Conservation (phyloP, 2,797 vertebrate species). For the Sebastes oblongus region DNA sequence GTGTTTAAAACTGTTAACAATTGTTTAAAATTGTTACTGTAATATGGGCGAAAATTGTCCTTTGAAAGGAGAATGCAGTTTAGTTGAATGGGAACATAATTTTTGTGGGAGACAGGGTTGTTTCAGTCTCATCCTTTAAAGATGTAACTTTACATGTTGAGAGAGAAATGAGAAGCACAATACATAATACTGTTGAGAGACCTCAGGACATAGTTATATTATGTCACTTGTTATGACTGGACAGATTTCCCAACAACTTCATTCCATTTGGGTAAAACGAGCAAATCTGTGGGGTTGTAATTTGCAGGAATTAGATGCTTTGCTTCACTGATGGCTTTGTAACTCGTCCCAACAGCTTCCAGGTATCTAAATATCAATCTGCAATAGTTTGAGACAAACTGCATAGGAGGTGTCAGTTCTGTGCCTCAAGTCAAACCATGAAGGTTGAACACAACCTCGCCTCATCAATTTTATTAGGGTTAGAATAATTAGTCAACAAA, state of each 20-base stretch:
- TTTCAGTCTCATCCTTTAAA: background rate
- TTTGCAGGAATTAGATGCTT: background rate
- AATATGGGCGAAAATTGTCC: too few relatives aligned
- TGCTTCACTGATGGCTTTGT: background rate
- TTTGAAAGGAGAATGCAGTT: too few relatives aligned
- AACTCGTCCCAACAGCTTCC: background rate
- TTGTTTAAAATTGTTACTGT: too few relatives aligned
- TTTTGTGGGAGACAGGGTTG: too few relatives aligned
- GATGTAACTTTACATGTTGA: background rate
- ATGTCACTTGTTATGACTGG: background rate
- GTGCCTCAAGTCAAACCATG: background rate
- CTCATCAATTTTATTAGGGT: background rate
- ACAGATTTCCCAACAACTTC: background rate
- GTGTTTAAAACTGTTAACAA: too few relatives aligned
- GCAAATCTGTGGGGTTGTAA: background rate
- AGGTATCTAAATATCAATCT: background rate
- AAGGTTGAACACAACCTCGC: background rate
- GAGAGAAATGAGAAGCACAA: background rate
- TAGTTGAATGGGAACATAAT: too few relatives aligned
- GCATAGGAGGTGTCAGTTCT: background rate
- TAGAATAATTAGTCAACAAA: constrained; percentile 9
- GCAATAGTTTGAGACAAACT: background rate
- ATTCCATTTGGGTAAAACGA: background rate
- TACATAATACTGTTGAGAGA: background rate
- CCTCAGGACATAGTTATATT: background rate